Conservation (phyloP, 1,140 invertebrate species). For the Eriosoma lanigerum region DNA sequence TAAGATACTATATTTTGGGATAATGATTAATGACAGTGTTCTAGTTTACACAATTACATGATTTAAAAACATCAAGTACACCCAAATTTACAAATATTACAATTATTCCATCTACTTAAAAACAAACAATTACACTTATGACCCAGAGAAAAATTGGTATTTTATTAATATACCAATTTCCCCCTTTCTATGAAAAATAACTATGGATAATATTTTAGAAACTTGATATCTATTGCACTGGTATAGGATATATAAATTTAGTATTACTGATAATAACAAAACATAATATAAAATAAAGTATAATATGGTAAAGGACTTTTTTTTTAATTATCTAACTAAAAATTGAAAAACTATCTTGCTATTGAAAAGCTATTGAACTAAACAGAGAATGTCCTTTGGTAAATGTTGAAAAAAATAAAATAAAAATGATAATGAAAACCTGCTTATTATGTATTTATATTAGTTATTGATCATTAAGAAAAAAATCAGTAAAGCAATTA, state of each 20-base stretch:
- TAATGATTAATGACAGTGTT: no score
- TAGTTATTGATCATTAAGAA: slow-evolving; percentile 41
- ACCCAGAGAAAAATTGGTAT: slow-evolving; percentile 25
- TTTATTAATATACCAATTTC: slow-evolving; percentile 7
- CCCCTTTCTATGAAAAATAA: neutral
- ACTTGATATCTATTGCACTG: slow-evolving; percentile 31
- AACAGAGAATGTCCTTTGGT: neutral
- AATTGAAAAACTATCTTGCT: neutral
- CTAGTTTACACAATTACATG: neutral
- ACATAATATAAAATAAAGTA: slow-evolving; percentile 13
- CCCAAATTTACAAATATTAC: slow-evolving; percentile 1
- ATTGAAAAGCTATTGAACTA: neutral
- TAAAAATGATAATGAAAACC: neutral
- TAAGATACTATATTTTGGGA: neutral
- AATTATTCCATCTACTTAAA: slow-evolving; percentile 28
- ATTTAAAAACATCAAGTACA: slow-evolving; percentile 13
- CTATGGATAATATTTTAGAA: slow-evolving; percentile 6
- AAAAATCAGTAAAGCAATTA: slow-evolving; percentile 47
- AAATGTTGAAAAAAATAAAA: neutral
- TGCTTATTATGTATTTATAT: neutral
- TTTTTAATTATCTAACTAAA: neutral
- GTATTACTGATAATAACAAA: slow-evolving; percentile 22
- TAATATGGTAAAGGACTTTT: neutral
- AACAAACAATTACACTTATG: slow-evolving; percentile 40
- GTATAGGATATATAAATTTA: slow-evolving; percentile 19